Percentiles rank a stretch among this genome's conserved stretches.
Evolutionary conservation across 2,888 invertebrate species (phyloP).

Genomic region (Brassicogethes aeneus): DNA sequence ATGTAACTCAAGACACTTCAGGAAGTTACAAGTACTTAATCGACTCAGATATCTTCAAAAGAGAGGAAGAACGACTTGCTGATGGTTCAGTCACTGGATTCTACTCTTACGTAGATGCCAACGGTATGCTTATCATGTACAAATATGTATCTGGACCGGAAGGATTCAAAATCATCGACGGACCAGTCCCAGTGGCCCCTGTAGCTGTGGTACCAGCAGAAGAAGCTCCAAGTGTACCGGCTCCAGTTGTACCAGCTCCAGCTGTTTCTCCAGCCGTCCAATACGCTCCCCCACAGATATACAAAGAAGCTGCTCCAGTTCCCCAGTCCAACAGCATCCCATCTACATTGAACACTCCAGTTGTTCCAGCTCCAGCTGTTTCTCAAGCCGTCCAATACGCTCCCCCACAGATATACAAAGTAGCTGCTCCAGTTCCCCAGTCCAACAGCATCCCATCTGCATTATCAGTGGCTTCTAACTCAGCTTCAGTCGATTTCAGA

Average conservation of each 20-base stretch:
- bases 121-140: slow-evolving; percentile 11
- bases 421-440: too few species aligned
- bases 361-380: too few species aligned
- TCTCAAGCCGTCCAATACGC: slow-evolving; percentile 1
- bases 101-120: slow-evolving; percentile 17
- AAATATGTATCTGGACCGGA: slow-evolving; percentile 19
- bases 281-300: slow-evolving; percentile 2
- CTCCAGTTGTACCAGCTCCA: too few species aligned
- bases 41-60: slow-evolving; percentile 10
- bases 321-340: too few species aligned
- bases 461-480: too few species aligned
- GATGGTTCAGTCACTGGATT: slow-evolving; percentile 20
- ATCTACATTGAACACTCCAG: too few species aligned
- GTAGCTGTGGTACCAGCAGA: slow-evolving; percentile 3
- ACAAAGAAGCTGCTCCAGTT: too few species aligned
- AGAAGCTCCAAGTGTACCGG: background rate
- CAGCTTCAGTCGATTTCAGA: too few species aligned
- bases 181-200: slow-evolving; percentile 18
- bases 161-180: slow-evolving; percentile 19
- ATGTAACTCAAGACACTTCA: slow-evolving; percentile 17
- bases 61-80: slow-evolving; percentile 16
- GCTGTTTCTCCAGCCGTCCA: background rate
- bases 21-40: slow-evolving; percentile 19
- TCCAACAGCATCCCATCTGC: too few species aligned
- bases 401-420: slow-evolving; percentile 2